Percentiles rank a stretch among this genome's conserved stretches.
phyloP scores from a whole-genome alignment of 2,797 vertebrate species.

The Cheirogaleus major region DNA sequence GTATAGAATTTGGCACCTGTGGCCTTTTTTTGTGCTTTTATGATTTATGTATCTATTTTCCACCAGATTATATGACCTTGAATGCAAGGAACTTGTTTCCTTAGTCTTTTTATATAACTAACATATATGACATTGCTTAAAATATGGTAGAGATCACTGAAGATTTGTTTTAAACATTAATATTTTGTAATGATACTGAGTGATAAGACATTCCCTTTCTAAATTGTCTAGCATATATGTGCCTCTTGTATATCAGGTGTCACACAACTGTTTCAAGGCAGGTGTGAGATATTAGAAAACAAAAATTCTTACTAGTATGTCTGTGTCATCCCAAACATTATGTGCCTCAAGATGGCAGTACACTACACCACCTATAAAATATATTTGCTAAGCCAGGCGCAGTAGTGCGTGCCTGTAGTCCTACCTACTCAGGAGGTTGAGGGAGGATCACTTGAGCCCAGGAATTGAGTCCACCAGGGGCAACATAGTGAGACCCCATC shows the following conservation, averaged over 20 bases:
- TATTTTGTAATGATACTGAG: constrained; percentile 61
- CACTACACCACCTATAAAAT: constrained; percentile 9
- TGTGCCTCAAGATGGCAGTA: constrained; percentile 51
- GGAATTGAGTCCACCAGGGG: not conserved
- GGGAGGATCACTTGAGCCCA: not conserved
- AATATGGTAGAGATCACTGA: constrained; percentile 63
- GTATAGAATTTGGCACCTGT: constrained; percentile 58
- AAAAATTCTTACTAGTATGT: constrained; percentile 50
- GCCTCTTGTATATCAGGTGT: constrained; percentile 57
- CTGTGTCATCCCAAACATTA: constrained; percentile 47
- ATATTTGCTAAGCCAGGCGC: not conserved
- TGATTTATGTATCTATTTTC: constrained; percentile 58
- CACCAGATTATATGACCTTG: constrained; percentile 27
- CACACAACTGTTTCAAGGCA: constrained; percentile 51
- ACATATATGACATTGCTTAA: constrained; percentile 51
- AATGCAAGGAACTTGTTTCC: constrained; percentile 58
- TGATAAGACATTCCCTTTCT: constrained; percentile 39
- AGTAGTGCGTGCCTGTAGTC: not conserved
- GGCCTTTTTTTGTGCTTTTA: constrained; percentile 59
- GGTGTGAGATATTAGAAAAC: constrained; percentile 48
- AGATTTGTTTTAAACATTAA: constrained; percentile 46
- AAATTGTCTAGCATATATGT: constrained; percentile 54
- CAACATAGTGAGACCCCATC: not conserved
- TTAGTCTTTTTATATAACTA: constrained; percentile 40
- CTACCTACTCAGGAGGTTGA: not conserved